A percentile compares a stretch with the other conserved stretches of the same genome.
Evolutionary conservation across 2,797 vertebrate genomes (phyloP).

Genomic region (Tokudaia tokunoshimensis): DNA sequence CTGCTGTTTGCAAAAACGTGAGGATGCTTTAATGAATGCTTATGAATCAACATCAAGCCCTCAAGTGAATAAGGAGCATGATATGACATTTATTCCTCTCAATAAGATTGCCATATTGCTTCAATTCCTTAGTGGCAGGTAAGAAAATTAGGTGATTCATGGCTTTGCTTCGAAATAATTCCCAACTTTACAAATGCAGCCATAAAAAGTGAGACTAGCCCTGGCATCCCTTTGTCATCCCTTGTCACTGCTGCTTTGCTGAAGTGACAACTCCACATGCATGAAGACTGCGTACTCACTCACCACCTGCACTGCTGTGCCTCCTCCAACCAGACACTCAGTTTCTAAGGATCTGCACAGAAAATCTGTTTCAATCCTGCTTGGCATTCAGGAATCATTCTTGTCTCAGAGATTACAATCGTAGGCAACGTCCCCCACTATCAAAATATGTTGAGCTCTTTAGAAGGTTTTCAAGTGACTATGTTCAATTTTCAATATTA

Average conservation of each 20-base stretch:
- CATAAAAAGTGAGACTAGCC: not conserved
- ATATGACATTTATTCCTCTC: not conserved
- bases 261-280: not conserved
- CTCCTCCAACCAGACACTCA: not conserved
- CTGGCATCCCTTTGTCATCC: not conserved
- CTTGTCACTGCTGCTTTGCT: not conserved
- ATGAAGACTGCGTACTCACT: not conserved
- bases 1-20: not conserved
- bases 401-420: constrained; percentile 45
- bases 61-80: constrained; percentile 21
- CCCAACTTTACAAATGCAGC: not conserved
- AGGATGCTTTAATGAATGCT: not conserved
- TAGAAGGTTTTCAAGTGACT: constrained; percentile 23
- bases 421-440: constrained; percentile 20
- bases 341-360: not conserved
- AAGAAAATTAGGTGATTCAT: not conserved
- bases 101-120: not conserved
- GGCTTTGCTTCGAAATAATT: not conserved
- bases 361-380: constrained; percentile 16
- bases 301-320: not conserved
- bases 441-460: constrained; percentile 51
- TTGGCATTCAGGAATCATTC: constrained; percentile 40
- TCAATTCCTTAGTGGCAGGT: not conserved
- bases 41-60: not conserved
- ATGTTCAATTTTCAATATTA: constrained; percentile 31